phyloP scores from a whole-genome alignment of 2,888 invertebrate genomes.

The Cataglyphis rosenhaueri region DNA sequence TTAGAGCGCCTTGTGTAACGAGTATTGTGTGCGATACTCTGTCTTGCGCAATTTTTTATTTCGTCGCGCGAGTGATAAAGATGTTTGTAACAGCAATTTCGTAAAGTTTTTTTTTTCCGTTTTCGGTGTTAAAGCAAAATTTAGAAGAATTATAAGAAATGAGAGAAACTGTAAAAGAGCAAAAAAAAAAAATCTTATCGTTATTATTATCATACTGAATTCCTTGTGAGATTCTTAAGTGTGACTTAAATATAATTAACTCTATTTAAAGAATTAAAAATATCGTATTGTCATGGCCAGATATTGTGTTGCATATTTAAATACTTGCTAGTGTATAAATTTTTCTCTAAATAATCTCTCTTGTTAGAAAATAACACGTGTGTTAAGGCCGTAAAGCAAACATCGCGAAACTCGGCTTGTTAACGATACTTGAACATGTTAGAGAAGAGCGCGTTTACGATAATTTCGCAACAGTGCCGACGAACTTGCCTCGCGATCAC shows the following conservation, averaged over 20 bases:
- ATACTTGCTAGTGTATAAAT: neutral
- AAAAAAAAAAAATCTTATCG: neutral
- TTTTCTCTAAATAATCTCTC: neutral
- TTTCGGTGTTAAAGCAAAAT: neutral
- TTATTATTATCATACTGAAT: neutral
- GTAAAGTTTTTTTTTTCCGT: neutral
- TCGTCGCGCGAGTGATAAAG: neutral
- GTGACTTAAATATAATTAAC: neutral
- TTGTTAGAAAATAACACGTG: neutral
- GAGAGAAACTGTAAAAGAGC: neutral
- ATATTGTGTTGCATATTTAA: neutral
- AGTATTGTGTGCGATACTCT: neutral
- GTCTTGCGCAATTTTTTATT: constrained; percentile 17
- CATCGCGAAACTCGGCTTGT: neutral
- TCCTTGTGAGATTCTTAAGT: neutral
- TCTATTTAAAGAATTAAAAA: neutral
- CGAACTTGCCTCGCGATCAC: neutral
- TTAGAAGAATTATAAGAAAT: neutral
- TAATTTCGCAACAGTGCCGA: neutral
- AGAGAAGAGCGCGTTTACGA: constrained; percentile 16
- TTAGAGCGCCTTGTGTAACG: constrained; percentile 21
- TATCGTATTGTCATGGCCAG: neutral
- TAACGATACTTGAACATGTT: neutral
- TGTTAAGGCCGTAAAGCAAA: neutral
- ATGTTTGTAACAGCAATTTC: neutral